Evolutionary conservation across 2,888 invertebrate genomes (phyloP).

Genomic region (Drosophila mayaguana): DNA sequence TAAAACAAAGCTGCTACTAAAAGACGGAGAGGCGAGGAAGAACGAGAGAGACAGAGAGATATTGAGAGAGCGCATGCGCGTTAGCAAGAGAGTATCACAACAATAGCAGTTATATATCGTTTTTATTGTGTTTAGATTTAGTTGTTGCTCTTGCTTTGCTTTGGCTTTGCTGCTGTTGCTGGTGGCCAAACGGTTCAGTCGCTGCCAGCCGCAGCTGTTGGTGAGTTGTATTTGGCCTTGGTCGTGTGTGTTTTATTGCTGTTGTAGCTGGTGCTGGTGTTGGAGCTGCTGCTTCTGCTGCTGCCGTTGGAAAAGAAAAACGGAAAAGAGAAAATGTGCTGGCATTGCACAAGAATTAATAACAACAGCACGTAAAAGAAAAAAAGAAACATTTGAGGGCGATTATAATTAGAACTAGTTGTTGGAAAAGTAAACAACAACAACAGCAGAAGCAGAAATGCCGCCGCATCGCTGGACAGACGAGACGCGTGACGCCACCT

Average conservation of each 20-base stretch:
- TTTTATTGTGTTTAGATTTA: constrained; percentile 48
- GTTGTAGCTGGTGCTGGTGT: background rate
- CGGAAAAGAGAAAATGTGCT: constrained; percentile 70
- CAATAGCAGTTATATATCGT: constrained; percentile 35
- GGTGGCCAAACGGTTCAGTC: constrained; percentile 50
- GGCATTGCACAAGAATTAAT: constrained; percentile 53
- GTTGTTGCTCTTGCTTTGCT: constrained; percentile 28
- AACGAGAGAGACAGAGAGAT: constrained; percentile 1
- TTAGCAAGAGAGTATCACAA: constrained; percentile 18
- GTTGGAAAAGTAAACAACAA: background rate
- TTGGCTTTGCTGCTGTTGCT: constrained; percentile 32
- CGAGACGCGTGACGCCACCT: constrained; percentile 69
- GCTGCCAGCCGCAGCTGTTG: constrained; percentile 73
- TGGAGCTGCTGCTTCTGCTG: background rate
- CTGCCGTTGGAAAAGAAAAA: constrained; percentile 25
- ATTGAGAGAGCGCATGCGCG: constrained; percentile 3
- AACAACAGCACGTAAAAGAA: background rate
- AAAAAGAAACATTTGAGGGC: background rate
- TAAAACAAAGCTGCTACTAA: constrained; percentile 4
- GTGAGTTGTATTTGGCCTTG: constrained; percentile 55
- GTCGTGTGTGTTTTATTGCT: constrained; percentile 3
- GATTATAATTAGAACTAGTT: background rate
- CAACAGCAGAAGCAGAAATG: constrained; percentile 28
- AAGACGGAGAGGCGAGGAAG: background rate
- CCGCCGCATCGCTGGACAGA: constrained; percentile 70